Evolutionary conservation across 2,888 invertebrate genomes (phyloP), one percentile per base, ranked within the genome.

Genomic region (Idaea aversata): DNA sequence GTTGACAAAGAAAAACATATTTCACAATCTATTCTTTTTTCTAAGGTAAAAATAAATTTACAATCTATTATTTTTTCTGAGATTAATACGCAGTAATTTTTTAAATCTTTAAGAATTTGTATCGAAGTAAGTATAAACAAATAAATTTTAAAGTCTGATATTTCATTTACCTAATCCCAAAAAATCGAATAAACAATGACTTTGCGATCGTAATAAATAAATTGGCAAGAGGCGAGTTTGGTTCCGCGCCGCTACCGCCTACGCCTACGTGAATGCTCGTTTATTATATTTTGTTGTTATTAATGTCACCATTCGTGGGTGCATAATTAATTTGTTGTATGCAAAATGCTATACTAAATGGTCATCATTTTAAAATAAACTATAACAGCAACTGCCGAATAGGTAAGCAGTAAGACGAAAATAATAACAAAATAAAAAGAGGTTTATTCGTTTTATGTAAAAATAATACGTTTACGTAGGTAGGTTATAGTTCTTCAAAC

Each of bases 1-100:
- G 94, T 86, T 72, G 77, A 85, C 86, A 88, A 90, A 70, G 62
- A 69, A 69, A 73, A 64, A 57, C 47, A 47, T 47, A 47, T 13
- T 7, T 47, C 47, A 47, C 10, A 47, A 10, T 47, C 47, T 47
- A 10, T 47, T 47, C 47, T 10, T 47, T 25, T 25, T 25, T 25
- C 25, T 25, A 1, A 25, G 25, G 25, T 25, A 25, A 69, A 69
- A 73, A 47, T 47, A 47, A 3, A 3, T 7, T 47, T 13, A 47
- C 10, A 47, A 10, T 47, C 47, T 47, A 10, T 47, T 47, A 25
- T 25, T 25, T 25, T 2, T 2, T 47, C 10, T 13, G 10, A 47
- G 47, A 47, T 47, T 47, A 47, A 47, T 47, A 10, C 13, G 6
- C 10, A 4, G 47, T 47, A 4, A 4, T 47, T 47, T 47, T 47